Base-by-base conservation (phyloP, 2,113 vertebrate species). In the Urocolius indicus region DNA sequence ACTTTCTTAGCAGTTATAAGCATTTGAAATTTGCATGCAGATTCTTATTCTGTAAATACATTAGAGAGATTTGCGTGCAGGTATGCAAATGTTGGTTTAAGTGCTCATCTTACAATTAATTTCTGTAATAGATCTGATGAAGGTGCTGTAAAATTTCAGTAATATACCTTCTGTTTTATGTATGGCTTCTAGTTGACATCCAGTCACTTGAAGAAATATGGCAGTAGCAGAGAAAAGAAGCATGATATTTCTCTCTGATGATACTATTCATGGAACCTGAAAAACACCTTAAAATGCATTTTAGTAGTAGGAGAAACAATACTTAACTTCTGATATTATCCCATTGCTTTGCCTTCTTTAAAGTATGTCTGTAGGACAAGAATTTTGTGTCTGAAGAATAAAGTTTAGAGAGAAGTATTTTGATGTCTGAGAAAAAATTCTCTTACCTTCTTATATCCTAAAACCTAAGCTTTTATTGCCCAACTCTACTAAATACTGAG, bases 61-160 rank as follows among this genome's bases (percentile, higher is more conserved):
- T 76, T 59, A 72, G 58, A 69, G 65, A 84, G 43, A 62, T 90
- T 77, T 73, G 82, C 77, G 55, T 88, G 46, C 46, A 59, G 72
- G 77, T 88, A 74, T 61, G 75, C 51, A 69, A 93, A 75, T n/a
- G n/a, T n/a, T 80, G 27, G 24, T 76, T 0, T 45, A 77, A 83
- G 38, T 55, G 55, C 30, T 52, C 11, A 13, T 90, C 79, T 87
- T 88, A 43, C 52, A 80, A 93, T 94, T 90, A 77, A 92, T 93
- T 84, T 75, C 36, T 69, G 75, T 65, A 69, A 68, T 80, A 73
- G 58, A 80, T 86, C 19, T 59, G 48, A 32, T 93, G 90, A 86
- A 90, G 72, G 65, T 94, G 63, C 94, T 90, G 55, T 72, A 80
- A 73, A 59, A 74, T 85, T 79, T 87, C 78, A 91, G 57, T 82